These are phyloP conservation scores for Lithobates pipiens DNA, from an alignment of 2,797 vertebrate genomes.

Conservation along the genomic window DNA sequence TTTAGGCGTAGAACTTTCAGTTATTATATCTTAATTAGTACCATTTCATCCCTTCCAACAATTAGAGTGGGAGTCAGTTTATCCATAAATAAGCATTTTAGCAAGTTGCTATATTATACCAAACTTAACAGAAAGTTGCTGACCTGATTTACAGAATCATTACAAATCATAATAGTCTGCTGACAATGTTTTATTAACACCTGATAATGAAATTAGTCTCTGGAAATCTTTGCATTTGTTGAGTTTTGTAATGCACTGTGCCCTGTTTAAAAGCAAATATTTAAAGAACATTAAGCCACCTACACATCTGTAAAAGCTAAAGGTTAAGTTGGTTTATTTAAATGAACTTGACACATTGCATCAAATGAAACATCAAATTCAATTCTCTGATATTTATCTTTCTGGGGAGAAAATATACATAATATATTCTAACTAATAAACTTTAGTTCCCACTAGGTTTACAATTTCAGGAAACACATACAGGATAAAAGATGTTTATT, in stretches of 20 bases:
- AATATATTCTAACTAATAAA: too few species aligned
- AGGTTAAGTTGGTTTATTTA: too few species aligned
- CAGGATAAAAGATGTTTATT: too few species aligned
- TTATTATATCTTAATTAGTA: conserved; percentile 18
- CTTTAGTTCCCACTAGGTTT: too few species aligned
- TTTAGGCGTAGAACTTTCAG: background rate
- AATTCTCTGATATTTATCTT: too few species aligned
- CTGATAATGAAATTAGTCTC: conserved; percentile 63
- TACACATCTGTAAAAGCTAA: too few species aligned
- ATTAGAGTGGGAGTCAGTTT: conserved; percentile 14
- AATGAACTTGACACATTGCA: too few species aligned
- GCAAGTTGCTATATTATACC: conserved; percentile 56
- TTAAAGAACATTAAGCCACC: too few species aligned
- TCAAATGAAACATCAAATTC: too few species aligned
- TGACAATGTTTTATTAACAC: conserved; percentile 67
- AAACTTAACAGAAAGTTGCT: conserved; percentile 61
- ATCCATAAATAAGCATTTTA: conserved; percentile 51
- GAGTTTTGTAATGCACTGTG: conserved; percentile 62
- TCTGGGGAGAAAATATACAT: too few species aligned
- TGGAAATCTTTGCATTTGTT: conserved; percentile 58
- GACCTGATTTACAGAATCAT: conserved; percentile 41
- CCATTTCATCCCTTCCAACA: background rate
- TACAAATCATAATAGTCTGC: conserved; percentile 50
- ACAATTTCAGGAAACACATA: too few species aligned
- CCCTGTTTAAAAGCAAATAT: background rate